Conservation (phyloP, 2,888 invertebrate species). For the Heliconius ethilla region DNA sequence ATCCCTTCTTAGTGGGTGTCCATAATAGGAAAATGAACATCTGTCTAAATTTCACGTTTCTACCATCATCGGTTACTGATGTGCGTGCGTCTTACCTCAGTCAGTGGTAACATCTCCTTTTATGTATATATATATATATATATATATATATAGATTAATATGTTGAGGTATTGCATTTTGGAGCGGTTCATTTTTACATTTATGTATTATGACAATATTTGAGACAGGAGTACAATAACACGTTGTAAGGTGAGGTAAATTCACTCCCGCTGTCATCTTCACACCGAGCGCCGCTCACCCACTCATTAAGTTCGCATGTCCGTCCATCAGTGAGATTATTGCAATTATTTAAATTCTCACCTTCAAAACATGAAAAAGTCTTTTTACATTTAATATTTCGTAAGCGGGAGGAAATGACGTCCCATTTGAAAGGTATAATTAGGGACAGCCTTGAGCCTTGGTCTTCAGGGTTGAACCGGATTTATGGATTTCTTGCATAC, state of each 20-base stretch:
- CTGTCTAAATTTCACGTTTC: no score
- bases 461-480: conserved; percentile 66
- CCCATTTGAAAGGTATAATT: conserved; percentile 81
- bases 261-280: conserved; percentile 63
- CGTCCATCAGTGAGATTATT: conserved; percentile 73
- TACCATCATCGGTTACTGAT: no score
- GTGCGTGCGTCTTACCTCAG: no score
- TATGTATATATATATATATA: no score
- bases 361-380: conserved; percentile 77
- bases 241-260: conserved; percentile 28
- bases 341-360: conserved; percentile 83
- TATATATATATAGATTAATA: no score
- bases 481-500: conserved; percentile 57
- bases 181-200: no score
- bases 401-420: conserved; percentile 80
- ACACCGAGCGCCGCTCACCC: conserved; percentile 57
- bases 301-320: conserved; percentile 79
- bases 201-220: conserved; percentile 17
- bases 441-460: conserved; percentile 79
- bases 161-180: no score
- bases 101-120: no score
- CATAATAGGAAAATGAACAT: no score
- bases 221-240: conserved; percentile 30
- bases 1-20: no score
- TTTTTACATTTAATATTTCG: conserved; percentile 80